These are phyloP conservation scores for Zoanthus sociatus DNA, from an alignment of 92 coral and sea anemone genomes.

Conservation along the genomic window DNA sequence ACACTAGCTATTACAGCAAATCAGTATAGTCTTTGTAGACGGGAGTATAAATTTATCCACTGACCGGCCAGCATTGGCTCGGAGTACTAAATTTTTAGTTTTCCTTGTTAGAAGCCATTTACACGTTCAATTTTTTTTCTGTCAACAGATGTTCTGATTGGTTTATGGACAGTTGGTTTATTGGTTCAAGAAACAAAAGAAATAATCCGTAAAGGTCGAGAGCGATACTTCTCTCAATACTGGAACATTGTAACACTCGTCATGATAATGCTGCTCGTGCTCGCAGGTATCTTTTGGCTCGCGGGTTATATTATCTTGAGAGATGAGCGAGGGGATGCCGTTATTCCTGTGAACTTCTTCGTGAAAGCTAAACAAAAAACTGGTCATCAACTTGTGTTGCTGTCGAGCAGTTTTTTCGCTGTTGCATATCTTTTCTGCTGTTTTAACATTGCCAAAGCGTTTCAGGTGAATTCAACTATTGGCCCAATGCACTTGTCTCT, in stretches of 20 bases:
- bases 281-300: conserved; percentile 78
- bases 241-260: conserved; percentile 85
- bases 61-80: neutral
- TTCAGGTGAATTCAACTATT: conserved; percentile 77
- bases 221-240: conserved; percentile 81
- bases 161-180: conserved; percentile 74
- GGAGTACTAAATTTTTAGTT: neutral
- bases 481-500: conserved; percentile 91
- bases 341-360: conserved; percentile 62
- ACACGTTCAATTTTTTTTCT: neutral
- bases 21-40: too few relatives aligned
- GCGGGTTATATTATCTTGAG: conserved; percentile 60
- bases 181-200: conserved; percentile 76
- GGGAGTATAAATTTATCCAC: neutral
- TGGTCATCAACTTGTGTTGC: conserved; percentile 23
- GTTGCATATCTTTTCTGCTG: conserved; percentile 78
- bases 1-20: too few relatives aligned
- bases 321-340: conserved; percentile 16
- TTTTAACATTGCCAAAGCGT: conserved; percentile 72
- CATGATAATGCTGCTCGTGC: conserved; percentile 73
- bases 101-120: neutral
- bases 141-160: conserved; percentile 68
- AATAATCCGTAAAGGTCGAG: conserved; percentile 67
- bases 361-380: conserved; percentile 24
- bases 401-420: conserved; percentile 70